Base-by-base conservation (phyloP, 2,113 vertebrate genomes). In the Thymallus thymallus region DNA sequence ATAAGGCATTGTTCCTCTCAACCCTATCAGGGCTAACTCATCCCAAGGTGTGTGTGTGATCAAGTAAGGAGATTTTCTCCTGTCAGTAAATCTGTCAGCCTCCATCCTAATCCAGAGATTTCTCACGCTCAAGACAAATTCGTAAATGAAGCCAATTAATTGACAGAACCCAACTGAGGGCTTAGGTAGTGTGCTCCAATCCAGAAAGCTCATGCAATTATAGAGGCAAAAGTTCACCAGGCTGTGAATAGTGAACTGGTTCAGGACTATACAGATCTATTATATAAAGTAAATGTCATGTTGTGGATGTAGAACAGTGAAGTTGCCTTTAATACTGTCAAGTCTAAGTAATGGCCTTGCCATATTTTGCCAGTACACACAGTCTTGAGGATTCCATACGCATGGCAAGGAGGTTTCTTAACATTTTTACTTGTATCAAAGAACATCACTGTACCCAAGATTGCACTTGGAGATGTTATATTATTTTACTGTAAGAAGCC, bases 81-180 rank as follows among this genome's bases (percentile, higher is more conserved):
- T 41, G 35, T 41, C 9, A 41, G 35, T 41, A 9, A 41, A 41
- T 41, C 35, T 41, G 35, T 41, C 9, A 41, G 10, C 35, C 9
- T 41, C 9, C 35, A 41, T 41, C 9, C 35, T 41, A 41, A 41
- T 41, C 35, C 35, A 41, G 35, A 41, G 35, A 41, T 14, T 69
- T 64, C 64, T 68, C 32, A 67, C 22, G 72, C 61, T 78, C 10
- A 23, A 67, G n/a, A 79, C 74, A 79, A 77, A 74, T 63, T 55
- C 22, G 58, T 78, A 69, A 82, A 84, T 86, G 69, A 80, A 76
- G 10, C 12, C 23, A 72, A 60, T 80, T 71, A 84, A 80, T 24
- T 64, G 24, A 75, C 68, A 68, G 69, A 24, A 56, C 41, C 69
- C 79, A 62, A 10, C 5, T 41, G 3, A 9, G 55, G 22, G 26